Conservation (phyloP, 2,113 vertebrate species). For the Neodontobutis hainanensis region DNA sequence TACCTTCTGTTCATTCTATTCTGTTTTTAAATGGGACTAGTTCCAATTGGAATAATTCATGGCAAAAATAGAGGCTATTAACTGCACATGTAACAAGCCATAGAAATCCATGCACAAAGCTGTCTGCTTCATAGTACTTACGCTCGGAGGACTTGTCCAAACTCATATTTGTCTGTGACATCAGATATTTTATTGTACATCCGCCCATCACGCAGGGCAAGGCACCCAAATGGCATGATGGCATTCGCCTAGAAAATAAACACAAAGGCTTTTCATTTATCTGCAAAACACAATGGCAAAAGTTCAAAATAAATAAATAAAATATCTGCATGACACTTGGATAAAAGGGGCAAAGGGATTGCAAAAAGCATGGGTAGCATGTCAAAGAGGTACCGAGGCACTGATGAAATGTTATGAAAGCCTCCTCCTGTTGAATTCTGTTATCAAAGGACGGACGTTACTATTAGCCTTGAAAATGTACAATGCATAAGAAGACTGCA, state of each 20-base stretch:
- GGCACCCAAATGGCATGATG: constrained; percentile 86
- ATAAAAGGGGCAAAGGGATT: constrained; percentile 45
- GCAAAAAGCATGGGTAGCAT: constrained; percentile 21
- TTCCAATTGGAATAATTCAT: constrained; percentile 36
- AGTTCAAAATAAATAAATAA: constrained; percentile 9
- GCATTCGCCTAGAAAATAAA: constrained; percentile 74
- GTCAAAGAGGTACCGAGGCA: constrained; percentile 33
- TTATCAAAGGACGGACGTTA: not conserved
- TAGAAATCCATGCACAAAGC: not conserved
- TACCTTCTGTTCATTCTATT: constrained; percentile 28
- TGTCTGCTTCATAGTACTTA: constrained; percentile 67
- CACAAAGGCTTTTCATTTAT: constrained; percentile 29
- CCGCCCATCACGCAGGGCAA: constrained; percentile 85
- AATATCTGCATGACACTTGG: constrained; percentile 21
- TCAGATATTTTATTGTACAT: constrained; percentile 80
- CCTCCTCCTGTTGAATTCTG: constrained; percentile 22
- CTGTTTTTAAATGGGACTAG: not conserved
- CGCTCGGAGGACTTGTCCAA: constrained; percentile 85
- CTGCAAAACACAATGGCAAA: constrained; percentile 10
- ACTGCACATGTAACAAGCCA: constrained; percentile 14
- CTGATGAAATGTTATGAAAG: constrained; percentile 64
- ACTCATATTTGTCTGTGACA: constrained; percentile 86
- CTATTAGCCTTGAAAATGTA: constrained; percentile 40
- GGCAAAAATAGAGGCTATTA: constrained; percentile 33
- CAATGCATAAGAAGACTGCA: constrained; percentile 19